Base-by-base conservation (phyloP, 2,113 vertebrate species). In the Festucalex cinctus region DNA sequence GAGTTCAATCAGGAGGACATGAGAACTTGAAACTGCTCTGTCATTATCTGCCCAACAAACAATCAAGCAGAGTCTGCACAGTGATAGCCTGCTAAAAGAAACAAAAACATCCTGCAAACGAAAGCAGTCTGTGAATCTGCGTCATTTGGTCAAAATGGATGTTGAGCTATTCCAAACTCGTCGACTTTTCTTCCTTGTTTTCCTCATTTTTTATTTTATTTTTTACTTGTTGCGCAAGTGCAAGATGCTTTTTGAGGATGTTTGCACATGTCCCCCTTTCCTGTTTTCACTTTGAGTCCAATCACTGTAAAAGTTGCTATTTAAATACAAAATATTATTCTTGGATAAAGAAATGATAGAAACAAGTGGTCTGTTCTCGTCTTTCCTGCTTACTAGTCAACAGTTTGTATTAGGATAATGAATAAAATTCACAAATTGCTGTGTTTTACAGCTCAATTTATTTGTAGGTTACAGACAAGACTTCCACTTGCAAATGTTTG, bases 301-400 rank as follows among this genome's bases (percentile, higher is more conserved):
- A 64, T 85, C 78, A 73, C 79, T 67, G 77, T 85, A 85, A 71
- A 65, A 81, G 86, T 88, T 85, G 76, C 79, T 88, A 85, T 89
- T 91, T 86, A 89, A 89, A 85, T 85, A 79, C 83, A 83, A 92
- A 90, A 86, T 83, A 86, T 89, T 91, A 82, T 90, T 87, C 75
- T 83, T 80, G 58, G 82, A 87, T 81, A 74, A 86, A 82, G 81
- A 89, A 81, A 81, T 37, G 76, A 82, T 76, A 56, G 76, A 78
- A 73, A 72, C 77, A 86, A 89, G 85, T 74, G 82, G 74, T 87
- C 66, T 81, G 69, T 54, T 62, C 22, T 48, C 73, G 75, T 88
- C 58, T 17, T 37, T n/a, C 32, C 9, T 46, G 39, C 26, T 58
- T 17, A 17, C 13, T 3, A 35, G 9, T 58, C 14, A 35, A 35